These are phyloP conservation scores for Pituophis catenifer DNA, from an alignment of 2,113 vertebrate genomes.

Conservation along the genomic window DNA sequence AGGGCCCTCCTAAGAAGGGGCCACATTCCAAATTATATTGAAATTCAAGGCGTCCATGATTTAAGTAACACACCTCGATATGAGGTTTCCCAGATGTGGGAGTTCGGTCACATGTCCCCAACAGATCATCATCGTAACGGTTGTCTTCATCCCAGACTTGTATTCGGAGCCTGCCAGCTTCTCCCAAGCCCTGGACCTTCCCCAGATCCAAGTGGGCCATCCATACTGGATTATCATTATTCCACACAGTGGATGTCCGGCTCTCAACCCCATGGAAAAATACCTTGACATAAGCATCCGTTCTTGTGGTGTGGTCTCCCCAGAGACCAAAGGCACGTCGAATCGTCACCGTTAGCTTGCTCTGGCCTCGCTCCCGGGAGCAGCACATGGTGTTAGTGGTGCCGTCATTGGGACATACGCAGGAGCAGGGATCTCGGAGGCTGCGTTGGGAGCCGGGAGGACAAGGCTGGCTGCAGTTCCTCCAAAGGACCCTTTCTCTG, in stretches of 20 bases:
- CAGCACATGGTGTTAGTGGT: conserved; percentile 75
- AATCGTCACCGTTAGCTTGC: conserved; percentile 68
- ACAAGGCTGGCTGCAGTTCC: conserved; percentile 61
- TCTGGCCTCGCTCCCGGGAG: conserved; percentile 70
- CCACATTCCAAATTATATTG: conserved; percentile 61
- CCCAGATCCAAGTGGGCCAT: conserved; percentile 55
- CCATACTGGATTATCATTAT: conserved; percentile 78
- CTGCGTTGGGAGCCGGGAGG: conserved; percentile 56
- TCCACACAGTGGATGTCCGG: conserved; percentile 56
- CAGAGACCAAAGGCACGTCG: conserved; percentile 60
- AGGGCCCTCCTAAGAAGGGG: conserved; percentile 66
- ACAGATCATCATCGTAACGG: conserved; percentile 75
- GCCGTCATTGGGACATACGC: conserved; percentile 66
- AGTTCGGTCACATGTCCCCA: conserved; percentile 69
- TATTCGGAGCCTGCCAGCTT: conserved; percentile 52
- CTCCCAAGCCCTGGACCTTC: conserved; percentile 41
- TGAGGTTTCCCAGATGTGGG: conserved; percentile 48
- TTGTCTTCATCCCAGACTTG: conserved; percentile 84
- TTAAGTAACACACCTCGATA: conserved; percentile 56
- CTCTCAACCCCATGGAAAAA: conserved; percentile 8
- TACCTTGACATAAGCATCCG: conserved; percentile 79
- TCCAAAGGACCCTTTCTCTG: conserved; percentile 35
- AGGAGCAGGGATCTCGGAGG: conserved; percentile 68
- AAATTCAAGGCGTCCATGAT: conserved; percentile 70
- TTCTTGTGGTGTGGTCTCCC: conserved; percentile 69